These are phyloP conservation scores for Gymnorhina tibicen DNA, from an alignment of 2,113 vertebrate species.

Conservation along the genomic window DNA sequence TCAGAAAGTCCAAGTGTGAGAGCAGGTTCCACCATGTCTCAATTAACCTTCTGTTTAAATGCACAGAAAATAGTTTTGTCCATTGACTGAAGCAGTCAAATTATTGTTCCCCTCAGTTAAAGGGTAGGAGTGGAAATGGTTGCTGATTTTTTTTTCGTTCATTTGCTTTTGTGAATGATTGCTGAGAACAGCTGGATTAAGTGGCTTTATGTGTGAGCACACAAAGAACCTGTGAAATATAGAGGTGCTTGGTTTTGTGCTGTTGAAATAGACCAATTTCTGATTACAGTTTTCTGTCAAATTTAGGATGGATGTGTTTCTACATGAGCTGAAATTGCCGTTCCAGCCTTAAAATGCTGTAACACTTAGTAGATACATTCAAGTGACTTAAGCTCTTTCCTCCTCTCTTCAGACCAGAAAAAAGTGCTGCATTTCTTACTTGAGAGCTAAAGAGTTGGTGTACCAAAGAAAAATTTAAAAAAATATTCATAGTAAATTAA, in stretches of 20 bases:
- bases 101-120: neutral
- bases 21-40: neutral
- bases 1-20: neutral
- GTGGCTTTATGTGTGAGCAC: neutral
- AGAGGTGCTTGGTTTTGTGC: neutral
- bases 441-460: neutral
- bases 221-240: conserved; percentile 1
- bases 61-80: neutral
- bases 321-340: neutral
- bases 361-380: neutral
- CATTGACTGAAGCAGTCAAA: neutral
- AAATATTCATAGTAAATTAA: neutral
- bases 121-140: neutral
- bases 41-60: conserved; percentile 10
- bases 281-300: neutral
- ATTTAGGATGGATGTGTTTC: conserved; percentile 2
- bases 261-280: neutral
- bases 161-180: conserved; percentile 46
- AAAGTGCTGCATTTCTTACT: neutral
- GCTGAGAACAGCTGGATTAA: conserved; percentile 35
- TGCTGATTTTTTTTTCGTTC: conserved; percentile 24
- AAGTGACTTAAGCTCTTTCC: neutral
- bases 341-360: neutral
- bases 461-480: neutral
- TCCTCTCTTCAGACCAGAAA: neutral